A percentile compares a stretch with the other conserved stretches of the same genome.
Conservation (phyloP, 1,140 invertebrate genomes). For the Sycophaga agraensis region DNA sequence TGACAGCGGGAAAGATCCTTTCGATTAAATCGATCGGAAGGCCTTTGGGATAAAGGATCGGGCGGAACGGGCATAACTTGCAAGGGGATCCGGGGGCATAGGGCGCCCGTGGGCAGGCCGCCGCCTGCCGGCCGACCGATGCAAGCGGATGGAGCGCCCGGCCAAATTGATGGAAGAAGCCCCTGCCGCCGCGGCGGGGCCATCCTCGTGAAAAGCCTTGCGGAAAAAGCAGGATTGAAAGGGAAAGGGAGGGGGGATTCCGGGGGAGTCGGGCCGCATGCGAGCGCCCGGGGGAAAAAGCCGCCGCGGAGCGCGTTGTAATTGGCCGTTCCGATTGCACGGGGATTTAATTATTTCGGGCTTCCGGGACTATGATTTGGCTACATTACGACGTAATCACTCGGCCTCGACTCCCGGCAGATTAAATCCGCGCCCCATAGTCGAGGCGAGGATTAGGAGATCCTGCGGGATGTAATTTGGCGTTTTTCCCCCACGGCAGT, state of each 20-base stretch:
- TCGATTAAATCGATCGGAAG: constrained; percentile 13
- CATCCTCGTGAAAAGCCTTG: constrained; percentile 3
- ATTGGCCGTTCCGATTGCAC: constrained; percentile 1
- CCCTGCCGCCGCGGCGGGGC: no score
- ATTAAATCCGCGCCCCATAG: constrained; percentile 7
- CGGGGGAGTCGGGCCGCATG: no score
- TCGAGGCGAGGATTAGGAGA: background rate
- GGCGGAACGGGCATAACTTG: background rate
- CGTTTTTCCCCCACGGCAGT: no score
- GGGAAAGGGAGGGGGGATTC: background rate
- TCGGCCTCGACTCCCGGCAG: background rate
- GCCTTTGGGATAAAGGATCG: no score
- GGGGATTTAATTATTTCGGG: constrained; percentile 23
- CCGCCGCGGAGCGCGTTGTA: constrained; percentile 6
- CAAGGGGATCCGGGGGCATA: background rate
- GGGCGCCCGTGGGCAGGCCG: background rate
- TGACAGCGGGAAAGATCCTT: background rate
- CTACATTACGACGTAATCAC: constrained; percentile 22
- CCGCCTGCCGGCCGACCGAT: no score
- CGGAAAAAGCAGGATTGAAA: background rate
- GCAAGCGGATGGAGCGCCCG: no score
- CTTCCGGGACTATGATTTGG: constrained; percentile 19
- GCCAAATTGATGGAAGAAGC: no score
- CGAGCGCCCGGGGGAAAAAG: no score
- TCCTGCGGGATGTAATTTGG: no score